Conservation (phyloP, 1,140 invertebrate genomes). For the Coptotermes formosanus region DNA sequence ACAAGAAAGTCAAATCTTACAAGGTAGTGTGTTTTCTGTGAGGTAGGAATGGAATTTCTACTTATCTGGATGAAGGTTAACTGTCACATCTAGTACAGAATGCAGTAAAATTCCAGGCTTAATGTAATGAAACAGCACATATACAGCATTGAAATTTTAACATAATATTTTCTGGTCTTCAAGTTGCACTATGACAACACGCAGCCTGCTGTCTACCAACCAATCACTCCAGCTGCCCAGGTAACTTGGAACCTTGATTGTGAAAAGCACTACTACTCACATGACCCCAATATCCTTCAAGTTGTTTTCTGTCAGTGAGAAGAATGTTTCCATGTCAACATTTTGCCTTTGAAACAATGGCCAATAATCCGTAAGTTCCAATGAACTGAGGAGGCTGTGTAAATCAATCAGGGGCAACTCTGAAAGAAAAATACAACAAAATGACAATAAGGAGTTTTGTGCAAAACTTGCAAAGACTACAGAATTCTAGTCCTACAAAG, state of each 20-base stretch:
- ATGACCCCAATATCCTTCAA: not conserved
- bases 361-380: not conserved
- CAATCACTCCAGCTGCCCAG: not conserved
- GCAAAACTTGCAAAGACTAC: not conserved
- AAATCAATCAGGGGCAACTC: not conserved
- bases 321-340: not conserved
- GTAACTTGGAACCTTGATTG: not conserved
- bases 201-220: not conserved
- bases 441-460: not conserved
- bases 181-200: not conserved
- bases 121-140: no score
- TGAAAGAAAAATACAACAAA: not conserved
- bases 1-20: no score
- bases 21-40: no score
- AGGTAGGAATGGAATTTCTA: no score
- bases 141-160: no score
- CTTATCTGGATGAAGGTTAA: no score
- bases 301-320: not conserved
- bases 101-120: not conserved
- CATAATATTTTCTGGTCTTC: not conserved
- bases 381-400: not conserved
- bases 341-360: not conserved
- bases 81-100: no score
- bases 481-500: not conserved
- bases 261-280: not conserved